Evolutionary conservation across 2,797 vertebrate genomes (phyloP).

Genomic region (Rhyacichthys aspro): DNA sequence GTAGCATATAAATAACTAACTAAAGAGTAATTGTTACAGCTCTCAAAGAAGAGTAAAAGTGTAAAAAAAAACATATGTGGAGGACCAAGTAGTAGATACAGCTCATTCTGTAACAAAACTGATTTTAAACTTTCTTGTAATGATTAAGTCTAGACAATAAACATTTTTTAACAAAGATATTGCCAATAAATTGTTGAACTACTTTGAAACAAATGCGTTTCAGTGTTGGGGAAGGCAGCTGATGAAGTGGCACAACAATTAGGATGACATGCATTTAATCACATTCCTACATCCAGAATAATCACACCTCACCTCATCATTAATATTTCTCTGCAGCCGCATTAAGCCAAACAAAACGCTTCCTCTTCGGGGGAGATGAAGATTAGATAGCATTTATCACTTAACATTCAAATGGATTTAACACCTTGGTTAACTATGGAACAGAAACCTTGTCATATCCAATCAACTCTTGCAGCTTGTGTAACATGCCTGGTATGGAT

Average conservation of each 20-base stretch:
- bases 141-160: not conserved
- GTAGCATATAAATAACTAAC: no score
- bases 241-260: constrained; percentile 13
- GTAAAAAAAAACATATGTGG: no score
- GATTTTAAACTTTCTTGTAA: no score
- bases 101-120: no score
- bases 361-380: constrained; percentile 11
- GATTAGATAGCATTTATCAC: constrained; percentile 14
- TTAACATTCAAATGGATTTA: constrained; percentile 18
- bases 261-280: constrained; percentile 16
- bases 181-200: not conserved
- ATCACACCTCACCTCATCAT: constrained; percentile 9
- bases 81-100: no score
- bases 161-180: not conserved
- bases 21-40: no score
- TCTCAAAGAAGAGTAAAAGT: no score
- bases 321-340: constrained; percentile 19
- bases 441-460: constrained; percentile 31
- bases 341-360: constrained; percentile 33
- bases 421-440: constrained; percentile 16
- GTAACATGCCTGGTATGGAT: constrained; percentile 17
- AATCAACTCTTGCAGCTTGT: constrained; percentile 34
- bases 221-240: not conserved
- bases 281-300: constrained; percentile 6
- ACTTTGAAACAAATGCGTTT: not conserved